Evolutionary conservation across 2,888 invertebrate species (phyloP), one percentile per base, ranked within the genome.

Genomic region (Sthenelais limicola): DNA sequence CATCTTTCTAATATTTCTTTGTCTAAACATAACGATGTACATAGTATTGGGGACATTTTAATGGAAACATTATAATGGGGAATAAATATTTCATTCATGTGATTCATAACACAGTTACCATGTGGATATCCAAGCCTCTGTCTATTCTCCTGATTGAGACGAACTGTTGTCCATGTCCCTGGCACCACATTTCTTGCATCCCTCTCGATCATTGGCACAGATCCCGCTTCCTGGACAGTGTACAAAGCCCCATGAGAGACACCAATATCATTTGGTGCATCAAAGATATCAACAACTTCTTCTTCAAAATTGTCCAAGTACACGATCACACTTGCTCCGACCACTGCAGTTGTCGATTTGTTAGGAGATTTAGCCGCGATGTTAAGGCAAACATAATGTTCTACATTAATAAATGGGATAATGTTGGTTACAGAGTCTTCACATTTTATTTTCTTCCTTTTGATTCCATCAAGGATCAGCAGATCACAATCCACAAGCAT

Each of bases 271-370:
- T 38, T 15, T 18, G 32, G 21, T 3, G 38, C 1, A 3, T 38
- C 38, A 24, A 26, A 62, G 18, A 24, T 9, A 12, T 38, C 5
- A 5, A n/a, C 38, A 24, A 62, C 18, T 1, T 62, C 35, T 5
- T 62, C 62, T 26, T 62, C 62, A n/a, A 62, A 38, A 26, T 38
- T 62, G 24, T 62, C 62, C 33, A 62, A 43, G 24, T 62, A 62
- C 24, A 38, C 9, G 2, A 38, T 24, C 7, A 62, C 7, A 5
- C n/a, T 21, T 26, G 28, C 21, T 1, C 62, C 62, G 7, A 35
- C 2, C 1, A 38, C 4, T 3, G 21, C 62, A 1, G 2, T 21
- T 1, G 12, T n/a, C 24, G 15, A 24, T n/a, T 15, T 33, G 2
- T 24, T 38, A 26, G 3, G 7, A 18, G 1, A 62, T n/a, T n/a